These are phyloP conservation scores for Pseudorhiza aurosa DNA, from an alignment of 30 jellyfish, hydroid and myxozoan species.

Conservation along the genomic window DNA sequence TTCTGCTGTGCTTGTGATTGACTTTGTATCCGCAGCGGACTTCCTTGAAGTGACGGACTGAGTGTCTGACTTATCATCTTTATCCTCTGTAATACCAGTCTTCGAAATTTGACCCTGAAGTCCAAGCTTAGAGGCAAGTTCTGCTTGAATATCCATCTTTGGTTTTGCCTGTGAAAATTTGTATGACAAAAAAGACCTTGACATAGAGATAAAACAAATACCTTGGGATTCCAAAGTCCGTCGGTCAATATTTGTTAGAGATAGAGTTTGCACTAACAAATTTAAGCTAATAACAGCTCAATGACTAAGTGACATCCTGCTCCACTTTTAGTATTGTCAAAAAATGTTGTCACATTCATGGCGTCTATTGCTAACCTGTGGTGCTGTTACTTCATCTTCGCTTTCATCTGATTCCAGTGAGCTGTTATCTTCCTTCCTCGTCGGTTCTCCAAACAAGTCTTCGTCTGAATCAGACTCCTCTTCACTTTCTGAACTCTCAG, in stretches of 20 bases:
- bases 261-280: no score
- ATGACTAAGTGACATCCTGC: no score
- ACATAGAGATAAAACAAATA: no score
- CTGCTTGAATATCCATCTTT: constrained; percentile 85
- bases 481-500: constrained; percentile 62
- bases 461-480: constrained; percentile 66
- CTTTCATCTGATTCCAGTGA: constrained; percentile 39
- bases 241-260: no score
- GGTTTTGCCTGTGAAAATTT: constrained; percentile 65
- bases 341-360: no score
- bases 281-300: no score
- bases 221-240: no score
- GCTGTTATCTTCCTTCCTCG: constrained; percentile 1
- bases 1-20: constrained; percentile 25
- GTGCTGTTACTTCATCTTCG: constrained; percentile 48
- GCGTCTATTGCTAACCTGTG: constrained; percentile 12
- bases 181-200: no score
- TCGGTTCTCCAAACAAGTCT: constrained; percentile 76
- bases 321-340: no score
- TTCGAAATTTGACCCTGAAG: constrained; percentile 34
- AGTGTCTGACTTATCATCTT: constrained; percentile 67
- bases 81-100: constrained; percentile 26
- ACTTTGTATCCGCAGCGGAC: constrained; percentile 38
- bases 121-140: constrained; percentile 93
- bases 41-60: constrained; percentile 56